phyloP scores from a whole-genome alignment of 2,888 invertebrate genomes.

The Oxycera nigricornis region DNA sequence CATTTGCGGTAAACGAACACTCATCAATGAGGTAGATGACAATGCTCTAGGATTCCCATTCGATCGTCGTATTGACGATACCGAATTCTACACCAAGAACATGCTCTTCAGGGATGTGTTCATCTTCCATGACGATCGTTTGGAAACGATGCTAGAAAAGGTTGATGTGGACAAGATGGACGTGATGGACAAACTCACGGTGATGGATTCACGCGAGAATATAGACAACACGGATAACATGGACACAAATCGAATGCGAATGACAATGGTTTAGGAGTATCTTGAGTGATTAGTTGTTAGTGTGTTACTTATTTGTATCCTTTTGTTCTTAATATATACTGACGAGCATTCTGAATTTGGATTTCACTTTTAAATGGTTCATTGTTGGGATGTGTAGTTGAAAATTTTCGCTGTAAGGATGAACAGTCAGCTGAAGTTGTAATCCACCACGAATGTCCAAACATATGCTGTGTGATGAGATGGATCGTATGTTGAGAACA shows the following conservation, averaged over 20 bases:
- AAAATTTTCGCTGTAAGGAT: too few species aligned
- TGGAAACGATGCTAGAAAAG: neutral
- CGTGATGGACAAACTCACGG: neutral
- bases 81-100: conserved; percentile 62
- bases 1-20: conserved; percentile 49
- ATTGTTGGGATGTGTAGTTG: too few species aligned
- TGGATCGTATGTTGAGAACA: too few species aligned
- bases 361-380: too few species aligned
- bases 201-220: neutral
- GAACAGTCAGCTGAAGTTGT: too few species aligned
- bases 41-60: conserved; percentile 63
- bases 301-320: neutral
- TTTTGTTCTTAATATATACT: conserved; percentile 8
- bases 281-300: neutral
- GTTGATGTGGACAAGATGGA: neutral
- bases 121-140: conserved; percentile 62
- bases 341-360: conserved; percentile 20
- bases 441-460: too few species aligned
- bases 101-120: conserved; percentile 67
- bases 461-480: too few species aligned
- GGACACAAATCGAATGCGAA: neutral
- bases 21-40: conserved; percentile 61
- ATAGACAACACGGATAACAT: neutral
- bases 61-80: conserved; percentile 62
- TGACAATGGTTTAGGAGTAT: neutral